Percentiles rank a stretch among this genome's conserved stretches.
Conservation (phyloP, 1,140 invertebrate genomes). For the Euura saliciscinereae region DNA sequence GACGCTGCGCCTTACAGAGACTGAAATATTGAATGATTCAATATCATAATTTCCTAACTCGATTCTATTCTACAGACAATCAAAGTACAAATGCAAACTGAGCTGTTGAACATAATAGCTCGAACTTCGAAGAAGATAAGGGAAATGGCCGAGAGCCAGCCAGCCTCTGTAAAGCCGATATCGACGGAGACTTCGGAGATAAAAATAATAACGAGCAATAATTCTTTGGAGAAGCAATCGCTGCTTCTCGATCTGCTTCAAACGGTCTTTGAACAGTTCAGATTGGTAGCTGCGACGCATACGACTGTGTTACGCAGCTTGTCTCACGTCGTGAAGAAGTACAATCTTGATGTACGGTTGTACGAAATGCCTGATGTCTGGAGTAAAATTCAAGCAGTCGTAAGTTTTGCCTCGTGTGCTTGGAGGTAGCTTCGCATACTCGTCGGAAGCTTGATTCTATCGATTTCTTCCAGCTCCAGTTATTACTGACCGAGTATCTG, state of each 20-base stretch:
- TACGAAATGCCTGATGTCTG: conserved; percentile 88
- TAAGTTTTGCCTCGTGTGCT: conserved; percentile 58
- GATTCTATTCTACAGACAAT: conserved; percentile 66
- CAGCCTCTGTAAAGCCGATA: conserved; percentile 12
- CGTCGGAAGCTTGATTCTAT: background rate
- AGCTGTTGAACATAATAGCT: conserved; percentile 78
- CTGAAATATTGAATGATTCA: background rate
- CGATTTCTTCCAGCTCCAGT: conserved; percentile 69
- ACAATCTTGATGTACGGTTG: conserved; percentile 62
- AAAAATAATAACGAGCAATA: conserved; percentile 21
- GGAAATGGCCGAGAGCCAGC: conserved; percentile 53
- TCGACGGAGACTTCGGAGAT: conserved; percentile 1
- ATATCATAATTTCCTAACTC: conserved; percentile 2
- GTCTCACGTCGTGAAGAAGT: conserved; percentile 62
- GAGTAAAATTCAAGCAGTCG: conserved; percentile 86
- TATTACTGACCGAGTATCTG: conserved; percentile 81
- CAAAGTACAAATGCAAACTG: conserved; percentile 80
- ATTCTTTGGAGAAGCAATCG: conserved; percentile 31
- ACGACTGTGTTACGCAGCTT: conserved; percentile 68
- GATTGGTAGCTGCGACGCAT: conserved; percentile 74
- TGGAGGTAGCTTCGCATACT: conserved; percentile 19
- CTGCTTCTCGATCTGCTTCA: conserved; percentile 65
- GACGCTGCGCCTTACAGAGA: conserved; percentile 9
- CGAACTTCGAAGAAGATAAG: conserved; percentile 78
- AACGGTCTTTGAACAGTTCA: conserved; percentile 77